Conservation (phyloP, 2,113 vertebrate species). For the Tragelaphus imberbis region DNA sequence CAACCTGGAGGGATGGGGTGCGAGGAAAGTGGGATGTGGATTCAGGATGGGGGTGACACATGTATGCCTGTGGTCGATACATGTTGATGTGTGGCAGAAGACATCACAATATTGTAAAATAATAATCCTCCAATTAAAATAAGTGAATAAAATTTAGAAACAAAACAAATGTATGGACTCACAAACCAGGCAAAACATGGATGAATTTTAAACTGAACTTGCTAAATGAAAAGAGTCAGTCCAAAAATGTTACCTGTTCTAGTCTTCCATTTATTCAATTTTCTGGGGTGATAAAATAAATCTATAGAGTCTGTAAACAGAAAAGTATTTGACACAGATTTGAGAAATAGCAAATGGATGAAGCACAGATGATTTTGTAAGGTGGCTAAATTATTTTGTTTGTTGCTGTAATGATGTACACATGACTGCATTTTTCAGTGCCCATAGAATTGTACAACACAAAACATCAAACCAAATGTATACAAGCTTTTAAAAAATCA, state of each 20-base stretch:
- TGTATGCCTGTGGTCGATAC: neutral
- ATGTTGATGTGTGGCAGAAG: neutral
- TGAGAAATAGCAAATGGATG: neutral
- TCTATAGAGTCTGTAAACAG: neutral
- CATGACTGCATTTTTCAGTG: neutral
- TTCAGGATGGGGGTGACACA: neutral
- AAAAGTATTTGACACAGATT: neutral
- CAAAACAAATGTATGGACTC: neutral
- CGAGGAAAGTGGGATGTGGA: neutral
- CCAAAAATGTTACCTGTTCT: neutral
- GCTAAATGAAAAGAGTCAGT: neutral
- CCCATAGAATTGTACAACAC: neutral
- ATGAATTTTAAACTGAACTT: neutral
- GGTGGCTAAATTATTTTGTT: neutral
- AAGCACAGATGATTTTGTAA: neutral
- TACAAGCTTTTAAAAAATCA: neutral
- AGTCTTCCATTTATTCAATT: neutral
- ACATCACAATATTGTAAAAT: neutral
- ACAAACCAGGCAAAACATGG: neutral
- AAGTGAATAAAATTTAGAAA: neutral
- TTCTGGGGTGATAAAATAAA: neutral
- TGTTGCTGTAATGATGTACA: neutral
- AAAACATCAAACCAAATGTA: neutral
- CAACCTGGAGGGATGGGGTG: neutral
- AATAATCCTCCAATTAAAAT: neutral